Percentiles rank a stretch among this genome's conserved stretches.
These are phyloP conservation scores for Carollia perspicillata DNA, from an alignment of 2,113 vertebrate genomes.

Conservation along the genomic window DNA sequence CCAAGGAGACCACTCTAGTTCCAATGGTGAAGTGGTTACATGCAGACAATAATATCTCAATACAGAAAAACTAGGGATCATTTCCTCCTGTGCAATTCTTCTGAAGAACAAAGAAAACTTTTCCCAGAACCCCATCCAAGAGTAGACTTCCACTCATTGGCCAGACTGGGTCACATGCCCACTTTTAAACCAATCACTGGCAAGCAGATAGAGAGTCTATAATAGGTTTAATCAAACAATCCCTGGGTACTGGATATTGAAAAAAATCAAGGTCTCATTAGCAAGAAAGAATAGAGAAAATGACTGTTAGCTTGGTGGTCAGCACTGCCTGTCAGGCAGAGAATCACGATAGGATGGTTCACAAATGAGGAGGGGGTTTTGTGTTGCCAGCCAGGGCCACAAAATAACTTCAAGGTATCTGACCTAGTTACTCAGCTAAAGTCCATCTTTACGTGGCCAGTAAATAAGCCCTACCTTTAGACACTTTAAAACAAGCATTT, in stretches of 20 bases:
- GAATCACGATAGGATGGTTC: not conserved
- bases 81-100: not conserved
- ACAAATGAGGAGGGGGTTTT: not conserved
- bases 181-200: conserved; percentile 1
- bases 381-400: not conserved
- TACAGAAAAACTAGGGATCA: not conserved
- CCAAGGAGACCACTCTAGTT: not conserved
- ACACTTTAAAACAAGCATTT: conserved; percentile 8
- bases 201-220: not conserved
- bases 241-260: not conserved
- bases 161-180: not conserved
- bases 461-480: not conserved
- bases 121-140: not conserved
- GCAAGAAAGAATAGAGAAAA: not conserved
- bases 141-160: not conserved
- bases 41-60: not conserved
- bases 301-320: not conserved
- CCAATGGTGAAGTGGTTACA: not conserved
- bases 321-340: not conserved
- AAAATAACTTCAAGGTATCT: not conserved
- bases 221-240: not conserved
- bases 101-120: not conserved
- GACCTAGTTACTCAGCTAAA: not conserved
- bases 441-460: not conserved
- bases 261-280: not conserved